These are phyloP conservation scores for Telmatochromis sp. DNA, from an alignment of 2,113 vertebrate genomes.

Conservation along the genomic window DNA sequence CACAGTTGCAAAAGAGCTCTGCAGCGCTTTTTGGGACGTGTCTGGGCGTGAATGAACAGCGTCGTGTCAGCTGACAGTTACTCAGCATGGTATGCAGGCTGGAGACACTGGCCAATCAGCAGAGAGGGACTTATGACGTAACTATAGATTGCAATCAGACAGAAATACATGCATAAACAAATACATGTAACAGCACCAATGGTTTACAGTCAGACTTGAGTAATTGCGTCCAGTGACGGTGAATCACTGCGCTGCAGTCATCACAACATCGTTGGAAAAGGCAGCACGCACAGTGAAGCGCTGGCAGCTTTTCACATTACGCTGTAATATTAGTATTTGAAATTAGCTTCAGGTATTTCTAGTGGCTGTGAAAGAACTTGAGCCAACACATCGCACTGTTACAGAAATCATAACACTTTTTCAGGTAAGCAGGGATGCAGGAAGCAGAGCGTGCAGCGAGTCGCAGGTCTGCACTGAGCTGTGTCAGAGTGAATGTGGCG, in stretches of 20 bases:
- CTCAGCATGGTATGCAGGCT: neutral
- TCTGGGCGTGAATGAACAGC: neutral
- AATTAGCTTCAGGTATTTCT: neutral
- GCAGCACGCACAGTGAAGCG: neutral
- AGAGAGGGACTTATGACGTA: neutral
- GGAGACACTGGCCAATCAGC: neutral
- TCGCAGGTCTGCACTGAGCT: rapidly evolving
- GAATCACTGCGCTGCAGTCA: neutral
- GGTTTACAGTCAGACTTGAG: neutral
- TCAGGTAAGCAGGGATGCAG: neutral
- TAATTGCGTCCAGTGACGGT: neutral
- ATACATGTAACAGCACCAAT: neutral
- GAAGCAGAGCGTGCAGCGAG: rapidly evolving
- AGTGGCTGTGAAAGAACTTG: neutral
- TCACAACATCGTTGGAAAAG: neutral
- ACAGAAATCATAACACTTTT: neutral
- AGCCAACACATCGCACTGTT: neutral
- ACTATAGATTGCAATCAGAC: neutral
- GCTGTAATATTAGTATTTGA: neutral
- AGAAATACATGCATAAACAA: neutral
- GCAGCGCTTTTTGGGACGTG: neutral
- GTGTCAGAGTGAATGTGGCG: neutral
- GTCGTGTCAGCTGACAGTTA: neutral
- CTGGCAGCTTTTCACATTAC: neutral
- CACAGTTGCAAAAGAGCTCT: neutral